These are phyloP conservation scores for Acanthis flammea DNA, from an alignment of 2,797 vertebrate genomes.

Conservation along the genomic window DNA sequence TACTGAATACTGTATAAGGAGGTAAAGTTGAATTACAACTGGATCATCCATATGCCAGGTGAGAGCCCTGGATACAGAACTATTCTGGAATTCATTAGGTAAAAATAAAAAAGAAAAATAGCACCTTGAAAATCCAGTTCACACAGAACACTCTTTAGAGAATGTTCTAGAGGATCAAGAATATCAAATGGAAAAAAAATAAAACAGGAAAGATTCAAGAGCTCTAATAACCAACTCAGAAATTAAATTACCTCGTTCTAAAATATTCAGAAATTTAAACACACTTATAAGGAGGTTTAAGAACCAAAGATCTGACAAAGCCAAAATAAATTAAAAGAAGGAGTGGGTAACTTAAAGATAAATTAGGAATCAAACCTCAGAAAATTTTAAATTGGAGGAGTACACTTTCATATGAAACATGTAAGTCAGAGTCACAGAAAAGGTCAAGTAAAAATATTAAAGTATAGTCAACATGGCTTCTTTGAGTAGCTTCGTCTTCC, in stretches of 20 bases:
- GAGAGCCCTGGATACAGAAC: not conserved
- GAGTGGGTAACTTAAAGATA: not conserved
- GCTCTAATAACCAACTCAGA: not conserved
- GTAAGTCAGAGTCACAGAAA: not conserved
- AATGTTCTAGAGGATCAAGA: not conserved
- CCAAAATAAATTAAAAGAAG: not conserved
- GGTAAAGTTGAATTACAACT: not conserved
- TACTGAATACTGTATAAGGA: not conserved
- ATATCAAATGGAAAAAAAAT: not conserved
- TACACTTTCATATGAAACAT: not conserved
- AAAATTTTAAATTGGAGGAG: not conserved
- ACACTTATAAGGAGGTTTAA: not conserved
- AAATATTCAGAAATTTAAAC: not conserved
- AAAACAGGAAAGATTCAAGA: not conserved
- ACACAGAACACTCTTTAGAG: not conserved
- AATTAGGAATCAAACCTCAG: not conserved
- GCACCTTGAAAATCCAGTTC: not conserved
- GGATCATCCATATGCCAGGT: not conserved
- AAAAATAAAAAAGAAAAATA: not conserved
- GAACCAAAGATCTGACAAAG: not conserved
- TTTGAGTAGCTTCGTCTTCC: not conserved
- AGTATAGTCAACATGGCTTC: not conserved
- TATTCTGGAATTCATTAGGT: not conserved
- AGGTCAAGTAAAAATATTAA: not conserved
- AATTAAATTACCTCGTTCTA: not conserved